Base-by-base conservation (phyloP, 2,113 vertebrate species). In the Antigone vipio region DNA sequence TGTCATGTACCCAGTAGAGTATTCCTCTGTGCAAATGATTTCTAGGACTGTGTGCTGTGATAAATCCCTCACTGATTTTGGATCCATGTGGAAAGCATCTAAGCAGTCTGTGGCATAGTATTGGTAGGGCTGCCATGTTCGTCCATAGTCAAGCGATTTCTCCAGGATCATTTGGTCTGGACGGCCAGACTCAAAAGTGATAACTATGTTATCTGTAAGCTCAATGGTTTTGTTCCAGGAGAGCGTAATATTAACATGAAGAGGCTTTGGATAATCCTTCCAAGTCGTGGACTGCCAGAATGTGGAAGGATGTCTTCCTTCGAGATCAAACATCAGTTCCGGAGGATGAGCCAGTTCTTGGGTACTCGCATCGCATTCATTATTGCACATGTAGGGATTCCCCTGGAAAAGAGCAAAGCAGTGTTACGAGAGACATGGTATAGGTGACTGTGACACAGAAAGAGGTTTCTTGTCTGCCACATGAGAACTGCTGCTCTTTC, bases 171-270 rank as follows among this genome's bases (percentile, higher is more conserved):
- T 99, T 97, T 99, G 99, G 97, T 99, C 99, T 7, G 99, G 99
- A 66, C 99, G 98, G 73, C 99, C 99, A 4, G 99, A 99, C 95
- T 99, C 99, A 56, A 99, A 99, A 62, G 99, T 99, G 95, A 99
- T 98, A 62, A 99, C 98, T 92, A 99, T 99, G 97, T 99, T 99
- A 45, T 99, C 99, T 21, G 99, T 99, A 62, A 99, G 98, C 97
- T 99, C 99, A 71, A 99, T 99, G 95, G 99, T 99, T 98, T 99
- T 99, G 98, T 99, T 99, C 99, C 99, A 99, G 82, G 99, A 99
- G 26, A 99, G 98, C 0, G 99, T 99, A 93, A 99, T 99, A 98
- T 99, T 99, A 88, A 99, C 99, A 52, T 99, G 98, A 66, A 99
- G 98, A 92, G 99, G 97, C 94, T 99, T 99, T 15, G 99, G 99